phyloP scores from a whole-genome alignment of 2,888 invertebrate species.

The Lasioglossum vierecki region DNA sequence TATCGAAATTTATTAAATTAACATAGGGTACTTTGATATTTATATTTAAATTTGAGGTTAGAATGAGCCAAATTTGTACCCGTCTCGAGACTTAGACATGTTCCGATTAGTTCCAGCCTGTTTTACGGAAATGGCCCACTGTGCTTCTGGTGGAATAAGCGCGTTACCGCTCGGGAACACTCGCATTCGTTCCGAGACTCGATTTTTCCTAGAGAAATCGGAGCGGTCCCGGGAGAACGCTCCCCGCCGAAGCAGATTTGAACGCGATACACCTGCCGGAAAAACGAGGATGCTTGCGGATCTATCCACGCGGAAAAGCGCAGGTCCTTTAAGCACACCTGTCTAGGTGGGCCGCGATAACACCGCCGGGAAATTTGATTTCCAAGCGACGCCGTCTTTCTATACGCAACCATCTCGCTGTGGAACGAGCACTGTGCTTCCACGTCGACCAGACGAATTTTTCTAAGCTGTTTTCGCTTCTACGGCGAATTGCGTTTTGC shows the following conservation, averaged over 20 bases:
- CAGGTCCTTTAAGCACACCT: conserved; percentile 52
- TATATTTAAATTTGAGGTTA: background rate
- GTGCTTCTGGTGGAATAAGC: background rate
- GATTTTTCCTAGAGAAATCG: conserved; percentile 9
- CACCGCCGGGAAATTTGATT: conserved; percentile 65
- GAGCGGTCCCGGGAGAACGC: background rate
- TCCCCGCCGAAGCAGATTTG: conserved; percentile 43
- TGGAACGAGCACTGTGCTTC: background rate
- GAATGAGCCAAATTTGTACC: background rate
- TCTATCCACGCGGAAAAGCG: conserved; percentile 54
- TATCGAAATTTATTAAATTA: background rate
- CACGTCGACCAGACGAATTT: background rate
- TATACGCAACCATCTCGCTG: conserved; percentile 5
- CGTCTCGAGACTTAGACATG: background rate
- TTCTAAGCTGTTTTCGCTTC: background rate
- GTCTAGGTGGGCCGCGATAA: conserved; percentile 37
- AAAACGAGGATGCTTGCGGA: conserved; percentile 29
- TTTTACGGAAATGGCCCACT: background rate
- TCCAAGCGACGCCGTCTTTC: conserved; percentile 20
- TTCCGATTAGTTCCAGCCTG: background rate
- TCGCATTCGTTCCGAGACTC: background rate
- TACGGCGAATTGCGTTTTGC: background rate
- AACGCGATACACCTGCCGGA: conserved; percentile 41
- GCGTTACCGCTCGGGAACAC: conserved; percentile 5
- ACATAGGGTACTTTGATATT: background rate